Percentiles rank a stretch among this genome's conserved stretches.
Conservation (phyloP, 1,140 invertebrate genomes). For the Tetragonula clypearis region DNA sequence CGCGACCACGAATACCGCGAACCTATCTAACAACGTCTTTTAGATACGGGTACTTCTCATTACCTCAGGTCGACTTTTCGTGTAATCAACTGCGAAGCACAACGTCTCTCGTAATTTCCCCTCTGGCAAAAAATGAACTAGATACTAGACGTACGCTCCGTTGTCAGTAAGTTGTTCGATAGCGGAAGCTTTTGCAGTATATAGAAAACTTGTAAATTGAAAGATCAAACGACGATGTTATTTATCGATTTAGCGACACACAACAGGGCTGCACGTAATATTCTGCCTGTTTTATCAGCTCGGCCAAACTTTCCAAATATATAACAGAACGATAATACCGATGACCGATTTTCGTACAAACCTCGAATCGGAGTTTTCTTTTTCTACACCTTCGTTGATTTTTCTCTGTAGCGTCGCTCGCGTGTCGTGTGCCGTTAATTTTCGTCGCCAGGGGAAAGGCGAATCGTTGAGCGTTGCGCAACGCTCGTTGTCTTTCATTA, state of each 20-base stretch:
- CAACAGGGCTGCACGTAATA: neutral
- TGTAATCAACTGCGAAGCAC: neutral
- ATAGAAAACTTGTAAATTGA: neutral
- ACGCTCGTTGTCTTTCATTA: conserved; percentile 60
- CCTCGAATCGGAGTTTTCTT: neutral
- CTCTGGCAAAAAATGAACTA: neutral
- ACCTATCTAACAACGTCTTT: conserved; percentile 13
- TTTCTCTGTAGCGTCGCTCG: neutral
- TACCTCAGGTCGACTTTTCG: neutral
- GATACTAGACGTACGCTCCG: neutral
- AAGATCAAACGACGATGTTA: neutral
- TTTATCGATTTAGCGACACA: neutral
- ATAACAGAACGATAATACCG: neutral
- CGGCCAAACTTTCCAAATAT: neutral
- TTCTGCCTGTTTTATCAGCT: neutral
- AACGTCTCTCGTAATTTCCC: neutral
- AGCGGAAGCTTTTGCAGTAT: neutral
- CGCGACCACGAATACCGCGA: neutral
- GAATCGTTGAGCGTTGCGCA: conserved; percentile 49
- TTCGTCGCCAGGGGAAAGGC: conserved; percentile 27
- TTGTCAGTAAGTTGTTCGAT: neutral
- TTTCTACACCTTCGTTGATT: neutral
- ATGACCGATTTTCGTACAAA: neutral
- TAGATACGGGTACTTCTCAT: neutral
- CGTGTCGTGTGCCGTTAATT: conserved; percentile 14